Evolutionary conservation across 1,140 invertebrate genomes (phyloP).

Genomic region (Schlechtendalia chinensis): DNA sequence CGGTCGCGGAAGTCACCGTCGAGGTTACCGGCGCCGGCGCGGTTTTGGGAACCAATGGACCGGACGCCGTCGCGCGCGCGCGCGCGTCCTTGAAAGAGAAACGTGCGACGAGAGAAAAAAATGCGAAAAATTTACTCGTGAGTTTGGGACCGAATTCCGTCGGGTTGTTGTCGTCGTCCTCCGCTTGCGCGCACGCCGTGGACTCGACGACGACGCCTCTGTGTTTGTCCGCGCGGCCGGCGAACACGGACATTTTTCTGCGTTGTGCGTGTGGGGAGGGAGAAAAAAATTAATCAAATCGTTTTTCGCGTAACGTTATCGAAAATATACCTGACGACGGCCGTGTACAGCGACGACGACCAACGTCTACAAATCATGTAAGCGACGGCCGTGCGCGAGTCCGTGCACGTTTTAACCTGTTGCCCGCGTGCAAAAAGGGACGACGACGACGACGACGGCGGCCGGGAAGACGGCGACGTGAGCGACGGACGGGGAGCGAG

Average conservation of each 20-base stretch:
- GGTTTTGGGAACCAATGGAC: constrained; percentile 35
- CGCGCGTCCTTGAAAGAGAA: constrained; percentile 20
- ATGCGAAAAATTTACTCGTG: constrained; percentile 31
- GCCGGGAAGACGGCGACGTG: constrained; percentile 1
- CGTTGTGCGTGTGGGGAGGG: too few species aligned
- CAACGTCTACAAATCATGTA: constrained; percentile 29
- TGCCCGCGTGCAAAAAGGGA: constrained; percentile 42
- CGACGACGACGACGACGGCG: background rate
- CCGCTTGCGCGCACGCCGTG: constrained; percentile 58
- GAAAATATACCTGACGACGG: constrained; percentile 38
- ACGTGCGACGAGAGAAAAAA: background rate
- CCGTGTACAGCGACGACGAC: background rate
- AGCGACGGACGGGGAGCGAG: background rate
- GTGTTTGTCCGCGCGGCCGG: constrained; percentile 66
- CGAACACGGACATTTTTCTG: constrained; percentile 56
- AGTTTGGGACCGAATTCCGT: constrained; percentile 33
- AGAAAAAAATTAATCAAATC: background rate
- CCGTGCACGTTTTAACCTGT: constrained; percentile 48
- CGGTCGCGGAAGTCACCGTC: background rate
- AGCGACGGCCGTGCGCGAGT: constrained; percentile 5
- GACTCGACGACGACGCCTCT: constrained; percentile 70
- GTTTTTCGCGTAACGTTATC: background rate
- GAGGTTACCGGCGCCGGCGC: background rate
- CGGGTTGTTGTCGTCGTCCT: constrained; percentile 7
- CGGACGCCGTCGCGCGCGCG: constrained; percentile 1